Evolutionary conservation across 2,113 vertebrate genomes (phyloP).

Genomic region (Ginglymostoma cirratum): DNA sequence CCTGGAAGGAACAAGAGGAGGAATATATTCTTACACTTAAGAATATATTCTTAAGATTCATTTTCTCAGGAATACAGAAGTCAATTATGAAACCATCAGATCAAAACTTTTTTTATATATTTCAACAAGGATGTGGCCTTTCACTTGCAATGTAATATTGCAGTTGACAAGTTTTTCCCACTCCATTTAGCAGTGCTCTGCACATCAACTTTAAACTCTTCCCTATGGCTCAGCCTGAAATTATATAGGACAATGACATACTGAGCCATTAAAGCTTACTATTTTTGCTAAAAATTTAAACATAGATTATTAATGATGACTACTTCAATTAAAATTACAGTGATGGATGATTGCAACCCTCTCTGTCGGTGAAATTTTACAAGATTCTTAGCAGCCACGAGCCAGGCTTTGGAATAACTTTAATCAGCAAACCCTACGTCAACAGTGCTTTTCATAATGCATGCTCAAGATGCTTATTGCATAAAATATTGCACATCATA

Average conservation of each 20-base stretch:
- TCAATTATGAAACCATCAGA: background rate
- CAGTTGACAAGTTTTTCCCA: background rate
- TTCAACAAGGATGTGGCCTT: background rate
- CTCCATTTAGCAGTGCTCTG: background rate
- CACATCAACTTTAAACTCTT: background rate
- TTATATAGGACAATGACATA: background rate
- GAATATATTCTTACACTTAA: background rate
- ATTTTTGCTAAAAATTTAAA: background rate
- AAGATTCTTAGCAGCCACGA: background rate
- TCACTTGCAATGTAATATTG: background rate
- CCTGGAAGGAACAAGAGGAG: background rate
- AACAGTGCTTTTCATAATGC: background rate
- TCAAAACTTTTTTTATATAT: background rate
- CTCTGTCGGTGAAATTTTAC: background rate
- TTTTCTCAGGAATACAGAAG: background rate
- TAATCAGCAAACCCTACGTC: background rate
- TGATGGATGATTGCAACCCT: background rate
- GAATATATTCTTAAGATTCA: no score
- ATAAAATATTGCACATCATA: constrained; percentile 2
- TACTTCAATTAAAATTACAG: background rate
- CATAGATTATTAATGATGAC: background rate
- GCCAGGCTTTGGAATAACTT: background rate
- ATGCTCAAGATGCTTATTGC: background rate
- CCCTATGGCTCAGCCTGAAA: background rate
- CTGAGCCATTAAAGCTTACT: background rate